These are phyloP conservation scores for Ophthalmolycus amberensis DNA, from an alignment of 2,113 vertebrate genomes.

Conservation along the genomic window DNA sequence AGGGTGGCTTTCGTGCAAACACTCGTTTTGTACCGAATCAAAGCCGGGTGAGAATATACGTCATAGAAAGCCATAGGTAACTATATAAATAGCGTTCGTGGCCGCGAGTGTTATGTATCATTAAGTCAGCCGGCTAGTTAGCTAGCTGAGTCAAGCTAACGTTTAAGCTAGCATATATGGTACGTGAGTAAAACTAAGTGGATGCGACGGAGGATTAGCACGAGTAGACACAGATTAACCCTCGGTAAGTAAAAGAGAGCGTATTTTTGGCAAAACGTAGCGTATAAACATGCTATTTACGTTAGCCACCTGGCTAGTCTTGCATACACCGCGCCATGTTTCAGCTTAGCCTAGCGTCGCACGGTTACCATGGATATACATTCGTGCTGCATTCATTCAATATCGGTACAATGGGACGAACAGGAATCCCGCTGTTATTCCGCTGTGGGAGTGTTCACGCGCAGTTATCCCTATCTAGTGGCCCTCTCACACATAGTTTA, in stretches of 20 bases:
- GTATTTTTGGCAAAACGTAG: not conserved
- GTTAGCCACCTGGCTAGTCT: not conserved
- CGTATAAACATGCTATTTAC: not conserved
- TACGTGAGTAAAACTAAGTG: constrained; percentile 8
- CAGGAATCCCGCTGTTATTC: no score
- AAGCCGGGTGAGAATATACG: constrained; percentile 87
- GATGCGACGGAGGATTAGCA: not conserved
- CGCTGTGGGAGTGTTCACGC: not conserved
- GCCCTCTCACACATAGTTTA: not conserved
- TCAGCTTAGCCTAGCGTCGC: constrained; percentile 65
- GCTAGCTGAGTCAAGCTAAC: not conserved
- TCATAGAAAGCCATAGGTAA: constrained; percentile 89
- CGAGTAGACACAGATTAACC: not conserved
- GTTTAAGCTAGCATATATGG: constrained; percentile 34
- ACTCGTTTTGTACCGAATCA: constrained; percentile 87
- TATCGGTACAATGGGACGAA: fast-evolving
- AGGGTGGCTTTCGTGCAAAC: constrained; percentile 90
- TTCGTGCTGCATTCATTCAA: constrained; percentile 19
- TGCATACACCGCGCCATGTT: constrained; percentile 48
- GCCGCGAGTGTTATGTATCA: not conserved
- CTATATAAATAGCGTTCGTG: not conserved
- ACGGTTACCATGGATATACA: constrained; percentile 75
- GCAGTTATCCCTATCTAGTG: not conserved
- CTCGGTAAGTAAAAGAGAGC: not conserved
- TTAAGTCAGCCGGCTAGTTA: not conserved